phyloP scores from a whole-genome alignment of 1,140 invertebrate species.

The Lucilia sericata region DNA sequence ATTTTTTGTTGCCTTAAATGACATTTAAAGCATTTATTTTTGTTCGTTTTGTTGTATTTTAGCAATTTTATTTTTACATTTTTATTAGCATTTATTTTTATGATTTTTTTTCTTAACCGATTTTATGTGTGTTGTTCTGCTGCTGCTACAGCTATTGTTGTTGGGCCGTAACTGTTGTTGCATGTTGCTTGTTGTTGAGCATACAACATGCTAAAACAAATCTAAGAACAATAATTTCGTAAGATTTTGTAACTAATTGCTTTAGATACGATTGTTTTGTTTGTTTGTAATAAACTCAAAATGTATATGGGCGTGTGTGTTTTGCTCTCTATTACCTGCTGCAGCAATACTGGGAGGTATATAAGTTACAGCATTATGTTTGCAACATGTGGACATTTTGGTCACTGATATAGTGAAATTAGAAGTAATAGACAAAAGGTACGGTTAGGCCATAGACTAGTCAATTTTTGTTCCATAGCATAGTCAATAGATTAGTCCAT shows the following conservation, averaged over 20 bases:
- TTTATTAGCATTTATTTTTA: constrained; percentile 9
- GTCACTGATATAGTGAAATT: too few species aligned
- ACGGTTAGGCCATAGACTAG: too few species aligned
- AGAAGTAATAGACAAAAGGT: too few species aligned
- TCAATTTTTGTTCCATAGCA: too few species aligned
- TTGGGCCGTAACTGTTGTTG: not conserved
- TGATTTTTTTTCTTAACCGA: not conserved
- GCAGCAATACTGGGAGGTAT: too few species aligned
- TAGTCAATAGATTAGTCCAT: too few species aligned
- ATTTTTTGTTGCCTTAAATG: constrained; percentile 14
- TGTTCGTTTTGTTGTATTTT: constrained; percentile 8
- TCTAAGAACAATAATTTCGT: constrained; percentile 26
- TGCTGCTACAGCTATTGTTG: not conserved
- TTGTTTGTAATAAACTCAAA: not conserved
- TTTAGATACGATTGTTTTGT: constrained; percentile 14
- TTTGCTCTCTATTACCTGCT: too few species aligned
- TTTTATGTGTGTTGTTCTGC: not conserved
- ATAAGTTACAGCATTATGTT: too few species aligned
- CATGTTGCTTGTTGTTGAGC: not conserved
- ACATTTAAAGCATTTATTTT: constrained; percentile 11
- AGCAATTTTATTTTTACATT: constrained; percentile 9
- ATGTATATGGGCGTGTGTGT: not conserved
- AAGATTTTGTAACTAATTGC: constrained; percentile 29
- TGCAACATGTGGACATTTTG: too few species aligned
- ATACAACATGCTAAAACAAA: not conserved